Evolutionary conservation across 2,113 vertebrate species (phyloP).

Genomic region (Pristiophorus japonicus): DNA sequence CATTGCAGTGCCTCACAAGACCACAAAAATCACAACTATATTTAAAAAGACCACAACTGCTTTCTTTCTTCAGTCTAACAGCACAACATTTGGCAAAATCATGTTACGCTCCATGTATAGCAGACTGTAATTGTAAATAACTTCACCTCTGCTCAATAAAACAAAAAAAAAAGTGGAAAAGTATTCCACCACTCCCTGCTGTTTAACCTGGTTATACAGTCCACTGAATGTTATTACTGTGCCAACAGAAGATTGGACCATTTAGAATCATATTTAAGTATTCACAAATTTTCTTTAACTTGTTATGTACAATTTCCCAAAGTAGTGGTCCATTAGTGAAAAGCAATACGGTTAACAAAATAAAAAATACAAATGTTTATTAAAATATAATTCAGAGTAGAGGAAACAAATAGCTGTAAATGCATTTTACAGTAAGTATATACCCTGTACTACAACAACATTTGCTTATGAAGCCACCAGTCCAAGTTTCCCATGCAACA

Average conservation of each 20-base stretch:
- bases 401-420: background rate
- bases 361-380: background rate
- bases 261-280: background rate
- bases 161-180: background rate
- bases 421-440: background rate
- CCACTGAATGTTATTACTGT: background rate
- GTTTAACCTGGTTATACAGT: background rate
- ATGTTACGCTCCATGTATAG: background rate
- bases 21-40: background rate
- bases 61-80: background rate
- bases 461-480: background rate
- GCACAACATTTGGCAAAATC: background rate
- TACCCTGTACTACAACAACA: no score
- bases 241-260: background rate
- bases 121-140: background rate
- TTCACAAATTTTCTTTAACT: background rate
- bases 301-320: background rate
- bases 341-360: background rate
- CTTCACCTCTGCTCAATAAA: background rate
- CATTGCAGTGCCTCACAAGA: background rate
- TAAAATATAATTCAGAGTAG: background rate
- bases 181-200: background rate
- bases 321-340: no score
- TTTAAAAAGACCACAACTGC: background rate
- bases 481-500: background rate